phyloP scores from a whole-genome alignment of 2,797 vertebrate species.

The Oreochromis mossambicus region DNA sequence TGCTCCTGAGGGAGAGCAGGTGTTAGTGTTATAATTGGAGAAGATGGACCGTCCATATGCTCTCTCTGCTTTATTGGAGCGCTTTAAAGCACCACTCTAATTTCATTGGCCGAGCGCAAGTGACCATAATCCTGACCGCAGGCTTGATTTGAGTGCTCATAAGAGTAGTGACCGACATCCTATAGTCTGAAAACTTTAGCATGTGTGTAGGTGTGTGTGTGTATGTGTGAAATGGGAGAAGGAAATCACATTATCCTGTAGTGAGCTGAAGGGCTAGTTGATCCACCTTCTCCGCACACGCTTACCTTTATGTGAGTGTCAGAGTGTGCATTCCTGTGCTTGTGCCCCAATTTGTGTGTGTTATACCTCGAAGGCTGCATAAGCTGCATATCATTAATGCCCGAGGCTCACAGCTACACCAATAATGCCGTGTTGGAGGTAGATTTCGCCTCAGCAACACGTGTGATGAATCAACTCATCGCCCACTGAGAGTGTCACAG shows the following conservation, averaged over 20 bases:
- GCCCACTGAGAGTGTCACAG: not conserved
- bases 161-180: conserved; percentile 66
- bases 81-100: conserved; percentile 69
- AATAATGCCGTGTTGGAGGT: not conserved
- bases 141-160: conserved; percentile 78
- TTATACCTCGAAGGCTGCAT: not conserved
- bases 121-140: conserved; percentile 76
- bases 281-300: not conserved
- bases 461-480: conserved; percentile 3
- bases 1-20: conserved; percentile 19
- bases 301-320: not conserved
- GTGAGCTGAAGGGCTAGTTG: conserved; percentile 21
- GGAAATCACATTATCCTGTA: conserved; percentile 40
- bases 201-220: not conserved
- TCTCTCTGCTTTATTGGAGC: conserved; percentile 52
- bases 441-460: not conserved
- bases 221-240: conserved; percentile 6
- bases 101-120: conserved; percentile 69
- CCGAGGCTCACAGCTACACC: not conserved
- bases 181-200: conserved; percentile 52
- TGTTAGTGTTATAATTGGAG: conserved; percentile 42
- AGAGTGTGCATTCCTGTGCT: not conserved
- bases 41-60: conserved; percentile 53
- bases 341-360: not conserved
- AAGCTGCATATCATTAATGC: not conserved